Conservation (phyloP, 2,888 invertebrate species). For the Hirtodrosophila trivittata region DNA sequence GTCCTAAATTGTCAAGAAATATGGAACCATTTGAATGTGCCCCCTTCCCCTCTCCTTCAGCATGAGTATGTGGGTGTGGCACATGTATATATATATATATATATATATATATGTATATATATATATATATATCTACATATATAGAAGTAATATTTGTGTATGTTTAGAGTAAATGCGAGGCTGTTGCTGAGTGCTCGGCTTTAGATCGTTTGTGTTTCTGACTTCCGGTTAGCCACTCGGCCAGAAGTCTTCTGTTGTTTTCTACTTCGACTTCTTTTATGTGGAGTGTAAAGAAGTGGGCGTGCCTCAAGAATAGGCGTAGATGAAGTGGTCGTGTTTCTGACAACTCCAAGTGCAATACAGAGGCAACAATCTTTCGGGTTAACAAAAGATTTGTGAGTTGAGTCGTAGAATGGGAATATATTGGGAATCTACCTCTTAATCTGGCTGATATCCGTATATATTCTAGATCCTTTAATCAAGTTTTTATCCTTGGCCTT, state of each 20-base stretch:
- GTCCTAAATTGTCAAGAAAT: constrained; percentile 80
- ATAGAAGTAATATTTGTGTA: constrained; percentile 7
- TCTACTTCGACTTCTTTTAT: constrained; percentile 39
- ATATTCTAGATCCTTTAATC: too few species aligned
- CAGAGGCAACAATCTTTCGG: constrained; percentile 20
- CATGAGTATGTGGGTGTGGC: constrained; percentile 59
- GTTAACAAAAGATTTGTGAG: too few species aligned
- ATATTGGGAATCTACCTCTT: too few species aligned
- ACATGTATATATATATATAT: too few species aligned
- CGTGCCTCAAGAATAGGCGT: constrained; percentile 22
- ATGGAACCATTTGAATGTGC: constrained; percentile 79
- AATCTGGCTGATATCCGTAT: too few species aligned
- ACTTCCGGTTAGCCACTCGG: constrained; percentile 73
- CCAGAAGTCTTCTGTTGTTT: constrained; percentile 64
- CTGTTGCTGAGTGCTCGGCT: constrained; percentile 73
- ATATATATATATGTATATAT: too few species aligned
- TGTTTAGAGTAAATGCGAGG: constrained; percentile 34
- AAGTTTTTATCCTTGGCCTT: too few species aligned
- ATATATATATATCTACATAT: constrained; percentile 14
- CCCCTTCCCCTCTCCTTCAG: constrained; percentile 9
- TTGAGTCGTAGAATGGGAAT: too few species aligned
- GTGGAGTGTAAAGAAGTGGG: constrained; percentile 27
- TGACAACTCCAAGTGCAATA: constrained; percentile 61
- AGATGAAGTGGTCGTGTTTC: constrained; percentile 40
- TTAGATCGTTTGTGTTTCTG: constrained; percentile 77